phyloP scores from a whole-genome alignment of 1,140 invertebrate species.

The Olivierus martensii region DNA sequence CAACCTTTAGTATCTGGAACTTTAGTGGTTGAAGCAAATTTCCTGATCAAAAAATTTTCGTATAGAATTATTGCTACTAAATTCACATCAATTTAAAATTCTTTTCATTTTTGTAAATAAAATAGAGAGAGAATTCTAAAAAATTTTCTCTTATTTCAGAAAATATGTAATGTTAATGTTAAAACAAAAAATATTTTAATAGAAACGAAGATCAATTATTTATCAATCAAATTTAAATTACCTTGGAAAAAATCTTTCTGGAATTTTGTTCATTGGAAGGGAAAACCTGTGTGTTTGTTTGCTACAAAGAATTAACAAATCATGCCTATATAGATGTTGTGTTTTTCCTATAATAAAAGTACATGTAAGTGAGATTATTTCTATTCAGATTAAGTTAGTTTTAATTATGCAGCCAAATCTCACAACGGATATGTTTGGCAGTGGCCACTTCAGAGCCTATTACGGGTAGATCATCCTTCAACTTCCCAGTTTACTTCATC shows the following conservation, averaged over 20 bases:
- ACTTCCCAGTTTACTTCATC: too few relatives aligned
- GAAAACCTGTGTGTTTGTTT: conserved; percentile 80
- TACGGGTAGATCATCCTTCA: too few relatives aligned
- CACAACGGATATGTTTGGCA: too few relatives aligned
- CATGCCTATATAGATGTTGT: conserved; percentile 86
- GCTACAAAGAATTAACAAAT: conserved; percentile 60
- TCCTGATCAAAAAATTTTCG: conserved; percentile 33
- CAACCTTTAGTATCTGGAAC: conserved; percentile 94
- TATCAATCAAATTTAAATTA: conserved; percentile 19
- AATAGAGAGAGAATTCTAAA: too few relatives aligned
- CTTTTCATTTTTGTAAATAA: neutral
- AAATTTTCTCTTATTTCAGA: too few relatives aligned
- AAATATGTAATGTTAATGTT: too few relatives aligned
- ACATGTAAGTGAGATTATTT: neutral
- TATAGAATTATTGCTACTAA: neutral
- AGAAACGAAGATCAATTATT: too few relatives aligned
- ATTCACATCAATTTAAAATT: neutral
- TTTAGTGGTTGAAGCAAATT: conserved; percentile 82
- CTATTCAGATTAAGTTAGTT: too few relatives aligned
- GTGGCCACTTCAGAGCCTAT: too few relatives aligned
- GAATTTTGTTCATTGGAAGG: conserved; percentile 83
- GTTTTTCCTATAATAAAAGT: conserved; percentile 60
- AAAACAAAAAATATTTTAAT: too few relatives aligned
- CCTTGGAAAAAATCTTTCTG: conserved; percentile 78
- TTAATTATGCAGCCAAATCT: too few relatives aligned